phyloP scores from a whole-genome alignment of 1,140 invertebrate species.

The Augochlora pura region DNA sequence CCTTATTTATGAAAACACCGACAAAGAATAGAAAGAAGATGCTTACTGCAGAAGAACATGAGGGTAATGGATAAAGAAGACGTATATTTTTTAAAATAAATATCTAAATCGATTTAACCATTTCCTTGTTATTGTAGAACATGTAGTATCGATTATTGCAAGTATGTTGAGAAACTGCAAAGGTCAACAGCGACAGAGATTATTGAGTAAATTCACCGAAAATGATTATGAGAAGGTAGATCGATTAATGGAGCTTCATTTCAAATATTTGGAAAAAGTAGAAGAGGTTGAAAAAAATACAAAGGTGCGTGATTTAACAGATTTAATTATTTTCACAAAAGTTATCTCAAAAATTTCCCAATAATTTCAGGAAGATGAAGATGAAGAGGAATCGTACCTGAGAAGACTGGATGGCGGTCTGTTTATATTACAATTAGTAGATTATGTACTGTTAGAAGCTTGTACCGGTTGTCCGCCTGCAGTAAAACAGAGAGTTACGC shows the following conservation, averaged over 20 bases:
- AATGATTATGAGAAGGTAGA: slow-evolving; percentile 99
- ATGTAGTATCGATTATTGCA: slow-evolving; percentile 96
- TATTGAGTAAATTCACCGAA: slow-evolving; percentile 98
- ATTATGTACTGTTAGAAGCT: slow-evolving; percentile 97
- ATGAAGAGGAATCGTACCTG: slow-evolving; percentile 93
- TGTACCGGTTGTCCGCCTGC: slow-evolving; percentile 88
- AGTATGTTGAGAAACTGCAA: slow-evolving; percentile 96
- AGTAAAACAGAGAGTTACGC: slow-evolving; percentile 93
- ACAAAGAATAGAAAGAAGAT: slow-evolving; percentile 92
- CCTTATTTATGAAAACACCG: slow-evolving; percentile 99
- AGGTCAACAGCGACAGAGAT: slow-evolving; percentile 92
- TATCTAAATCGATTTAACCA: not conserved
- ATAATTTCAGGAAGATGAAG: slow-evolving; percentile 82
- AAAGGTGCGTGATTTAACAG: slow-evolving; percentile 63
- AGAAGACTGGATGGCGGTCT: slow-evolving; percentile 94
- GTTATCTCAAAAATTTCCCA: not conserved
- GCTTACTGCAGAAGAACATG: slow-evolving; percentile 93
- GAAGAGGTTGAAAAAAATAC: slow-evolving; percentile 89
- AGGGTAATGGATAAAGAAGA: slow-evolving; percentile 82
- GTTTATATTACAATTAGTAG: slow-evolving; percentile 97
- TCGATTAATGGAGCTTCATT: slow-evolving; percentile 96
- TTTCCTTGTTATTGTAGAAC: slow-evolving; percentile 84
- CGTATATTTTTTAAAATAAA: not conserved
- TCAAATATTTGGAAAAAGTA: slow-evolving; percentile 98
- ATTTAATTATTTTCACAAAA: slow-evolving; percentile 17